Evolutionary conservation across 2,888 invertebrate genomes (phyloP).

Genomic region (Platerodrilus igneus): DNA sequence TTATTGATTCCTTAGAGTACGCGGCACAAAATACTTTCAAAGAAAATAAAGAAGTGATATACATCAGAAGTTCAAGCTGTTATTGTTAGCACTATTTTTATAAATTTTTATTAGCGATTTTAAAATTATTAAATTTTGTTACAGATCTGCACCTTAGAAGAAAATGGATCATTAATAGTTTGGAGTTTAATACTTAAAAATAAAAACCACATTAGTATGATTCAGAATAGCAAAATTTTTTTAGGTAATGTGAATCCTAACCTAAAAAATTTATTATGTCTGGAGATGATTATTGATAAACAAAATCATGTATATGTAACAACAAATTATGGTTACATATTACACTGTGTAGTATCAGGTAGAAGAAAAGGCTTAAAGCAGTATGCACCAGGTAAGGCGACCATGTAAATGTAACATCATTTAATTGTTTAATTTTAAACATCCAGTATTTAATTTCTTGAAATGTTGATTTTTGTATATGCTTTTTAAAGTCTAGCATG

Average conservation of each 20-base stretch:
- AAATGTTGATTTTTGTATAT: too few relatives aligned
- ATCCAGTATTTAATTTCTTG: too few relatives aligned
- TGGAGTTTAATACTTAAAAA: constrained; percentile 49
- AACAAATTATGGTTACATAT: constrained; percentile 48
- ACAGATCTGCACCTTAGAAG: constrained; percentile 52
- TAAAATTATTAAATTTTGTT: constrained; percentile 3
- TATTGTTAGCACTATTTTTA: too few relatives aligned
- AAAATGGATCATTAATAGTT: constrained; percentile 48
- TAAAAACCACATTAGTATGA: constrained; percentile 44
- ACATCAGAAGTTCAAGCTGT: too few relatives aligned
- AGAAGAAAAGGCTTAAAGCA: constrained; percentile 37
- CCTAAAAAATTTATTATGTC: constrained; percentile 39
- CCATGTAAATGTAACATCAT: too few relatives aligned
- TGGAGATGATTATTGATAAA: constrained; percentile 47
- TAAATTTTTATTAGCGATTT: too few relatives aligned
- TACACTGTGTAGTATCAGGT: constrained; percentile 44
- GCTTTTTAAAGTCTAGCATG: too few relatives aligned
- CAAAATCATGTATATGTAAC: constrained; percentile 49
- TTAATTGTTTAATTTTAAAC: too few relatives aligned
- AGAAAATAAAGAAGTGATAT: too few relatives aligned
- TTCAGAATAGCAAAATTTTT: constrained; percentile 45
- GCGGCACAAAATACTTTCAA: too few relatives aligned
- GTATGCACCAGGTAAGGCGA: constrained; percentile 37
- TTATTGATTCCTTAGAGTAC: too few relatives aligned
- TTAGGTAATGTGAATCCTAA: constrained; percentile 38